These are phyloP conservation scores for Hermaeophaga mercurialis DNA, from an alignment of 2,888 invertebrate genomes.

Conservation along the genomic window DNA sequence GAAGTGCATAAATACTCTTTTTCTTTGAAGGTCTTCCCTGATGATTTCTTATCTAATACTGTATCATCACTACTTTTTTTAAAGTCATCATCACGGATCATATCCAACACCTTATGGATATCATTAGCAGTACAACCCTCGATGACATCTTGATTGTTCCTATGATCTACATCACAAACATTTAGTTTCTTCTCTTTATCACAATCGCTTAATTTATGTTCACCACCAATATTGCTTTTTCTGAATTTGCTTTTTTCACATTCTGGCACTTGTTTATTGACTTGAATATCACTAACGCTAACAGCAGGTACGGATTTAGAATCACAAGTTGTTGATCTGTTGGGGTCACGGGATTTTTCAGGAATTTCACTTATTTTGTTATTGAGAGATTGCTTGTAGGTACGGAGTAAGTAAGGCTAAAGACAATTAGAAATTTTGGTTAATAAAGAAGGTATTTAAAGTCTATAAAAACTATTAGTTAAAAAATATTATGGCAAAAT, in stretches of 20 bases:
- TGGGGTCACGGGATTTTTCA: background rate
- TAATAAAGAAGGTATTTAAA: too few relatives aligned
- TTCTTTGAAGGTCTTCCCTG: background rate
- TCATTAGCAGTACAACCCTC: background rate
- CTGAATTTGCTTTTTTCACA: background rate
- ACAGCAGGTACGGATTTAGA: background rate
- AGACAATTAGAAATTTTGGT: slow-evolving; percentile 19
- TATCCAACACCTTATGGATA: slow-evolving; percentile 19
- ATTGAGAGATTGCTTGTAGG: background rate
- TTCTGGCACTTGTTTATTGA: background rate
- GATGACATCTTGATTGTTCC: too few relatives aligned
- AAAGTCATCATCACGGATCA: slow-evolving; percentile 20
- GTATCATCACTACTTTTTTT: background rate
- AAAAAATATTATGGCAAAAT: too few relatives aligned
- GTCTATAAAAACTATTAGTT: too few relatives aligned
- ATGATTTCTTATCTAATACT: background rate
- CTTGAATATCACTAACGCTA: slow-evolving; percentile 25
- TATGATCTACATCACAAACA: too few relatives aligned
- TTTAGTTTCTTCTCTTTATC: too few relatives aligned
- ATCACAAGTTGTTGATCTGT: background rate
- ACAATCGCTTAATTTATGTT: too few relatives aligned
- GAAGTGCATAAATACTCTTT: background rate
- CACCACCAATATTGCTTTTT: too few relatives aligned
- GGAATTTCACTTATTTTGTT: background rate
- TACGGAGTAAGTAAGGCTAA: slow-evolving; percentile 8